Percentiles rank a stretch among this genome's conserved stretches.
Evolutionary conservation across 2,797 vertebrate species (phyloP).

Genomic region (Sebastes hubbsi): DNA sequence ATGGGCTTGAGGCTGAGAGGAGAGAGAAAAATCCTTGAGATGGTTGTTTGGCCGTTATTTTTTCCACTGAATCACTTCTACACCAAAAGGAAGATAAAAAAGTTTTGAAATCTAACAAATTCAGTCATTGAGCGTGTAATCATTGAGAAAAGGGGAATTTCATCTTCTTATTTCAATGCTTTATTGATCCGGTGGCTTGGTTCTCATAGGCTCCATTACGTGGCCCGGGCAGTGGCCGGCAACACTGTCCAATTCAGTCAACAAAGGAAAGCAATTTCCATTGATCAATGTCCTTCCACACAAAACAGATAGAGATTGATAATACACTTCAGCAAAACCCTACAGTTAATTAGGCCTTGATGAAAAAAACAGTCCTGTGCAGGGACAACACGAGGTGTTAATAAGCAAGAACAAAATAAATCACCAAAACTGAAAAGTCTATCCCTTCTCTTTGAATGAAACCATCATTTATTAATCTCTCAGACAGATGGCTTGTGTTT

Average conservation of each 20-base stretch:
- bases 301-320: conserved; percentile 85
- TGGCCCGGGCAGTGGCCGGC: conserved; percentile 65
- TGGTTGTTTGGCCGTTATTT: conserved; percentile 75
- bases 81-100: conserved; percentile 66
- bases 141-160: conserved; percentile 72
- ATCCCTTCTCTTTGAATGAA: conserved; percentile 65
- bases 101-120: conserved; percentile 72
- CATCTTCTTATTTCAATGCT: conserved; percentile 80
- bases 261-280: conserved; percentile 84
- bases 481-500: conserved; percentile 69
- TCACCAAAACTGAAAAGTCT: conserved; percentile 59
- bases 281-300: conserved; percentile 83
- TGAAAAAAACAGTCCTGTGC: conserved; percentile 71
- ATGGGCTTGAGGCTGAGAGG: conserved; percentile 79
- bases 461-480: conserved; percentile 80
- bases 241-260: conserved; percentile 80
- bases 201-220: conserved; percentile 80
- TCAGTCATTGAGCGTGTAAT: conserved; percentile 68
- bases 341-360: conserved; percentile 81
- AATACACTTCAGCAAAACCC: conserved; percentile 83
- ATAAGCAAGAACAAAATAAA: conserved; percentile 70
- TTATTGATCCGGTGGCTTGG: conserved; percentile 80
- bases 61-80: conserved; percentile 67
- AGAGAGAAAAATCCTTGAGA: conserved; percentile 71
- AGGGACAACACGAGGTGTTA: conserved; percentile 71